These are phyloP conservation scores for Ormyrus nitidulus DNA, from an alignment of 2,888 invertebrate species.

Conservation along the genomic window DNA sequence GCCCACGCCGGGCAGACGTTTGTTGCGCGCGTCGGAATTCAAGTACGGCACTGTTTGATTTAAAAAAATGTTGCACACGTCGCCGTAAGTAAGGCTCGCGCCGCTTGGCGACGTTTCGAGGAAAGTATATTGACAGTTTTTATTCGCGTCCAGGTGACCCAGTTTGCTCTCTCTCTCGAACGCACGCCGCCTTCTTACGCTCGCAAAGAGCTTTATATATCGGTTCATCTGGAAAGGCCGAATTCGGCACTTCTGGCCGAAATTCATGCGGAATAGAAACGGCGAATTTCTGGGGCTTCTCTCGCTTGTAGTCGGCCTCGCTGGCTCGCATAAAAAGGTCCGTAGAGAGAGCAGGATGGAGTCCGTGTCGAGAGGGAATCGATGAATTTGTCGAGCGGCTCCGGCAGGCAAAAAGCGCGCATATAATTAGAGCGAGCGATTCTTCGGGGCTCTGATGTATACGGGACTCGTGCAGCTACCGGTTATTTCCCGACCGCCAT, in stretches of 20 bases:
- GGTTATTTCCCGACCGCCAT: too few species aligned
- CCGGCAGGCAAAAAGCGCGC: constrained; percentile 33
- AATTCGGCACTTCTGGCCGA: constrained; percentile 22
- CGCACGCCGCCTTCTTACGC: not conserved
- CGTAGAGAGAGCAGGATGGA: not conserved
- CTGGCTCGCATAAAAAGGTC: constrained; percentile 14
- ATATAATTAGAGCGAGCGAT: constrained; percentile 32
- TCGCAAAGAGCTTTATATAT: constrained; percentile 13
- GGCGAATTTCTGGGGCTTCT: constrained; percentile 36
- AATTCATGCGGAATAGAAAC: constrained; percentile 51
- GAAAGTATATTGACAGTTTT: constrained; percentile 27
- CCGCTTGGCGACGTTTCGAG: not conserved
- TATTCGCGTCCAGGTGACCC: constrained; percentile 46
- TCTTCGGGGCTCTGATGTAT: too few species aligned
- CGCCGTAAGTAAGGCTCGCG: too few species aligned
- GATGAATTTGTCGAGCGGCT: constrained; percentile 49
- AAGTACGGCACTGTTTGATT: constrained; percentile 11
- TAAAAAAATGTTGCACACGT: not conserved
- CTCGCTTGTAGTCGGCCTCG: too few species aligned
- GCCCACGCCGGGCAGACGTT: not conserved
- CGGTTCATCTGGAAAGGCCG: constrained; percentile 17
- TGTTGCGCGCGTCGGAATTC: not conserved
- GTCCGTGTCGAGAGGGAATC: constrained; percentile 35
- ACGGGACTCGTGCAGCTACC: too few species aligned
- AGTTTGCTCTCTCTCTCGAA: not conserved